These are phyloP conservation scores for Sitta carolinensis DNA, from an alignment of 2,797 vertebrate species.

Conservation along the genomic window DNA sequence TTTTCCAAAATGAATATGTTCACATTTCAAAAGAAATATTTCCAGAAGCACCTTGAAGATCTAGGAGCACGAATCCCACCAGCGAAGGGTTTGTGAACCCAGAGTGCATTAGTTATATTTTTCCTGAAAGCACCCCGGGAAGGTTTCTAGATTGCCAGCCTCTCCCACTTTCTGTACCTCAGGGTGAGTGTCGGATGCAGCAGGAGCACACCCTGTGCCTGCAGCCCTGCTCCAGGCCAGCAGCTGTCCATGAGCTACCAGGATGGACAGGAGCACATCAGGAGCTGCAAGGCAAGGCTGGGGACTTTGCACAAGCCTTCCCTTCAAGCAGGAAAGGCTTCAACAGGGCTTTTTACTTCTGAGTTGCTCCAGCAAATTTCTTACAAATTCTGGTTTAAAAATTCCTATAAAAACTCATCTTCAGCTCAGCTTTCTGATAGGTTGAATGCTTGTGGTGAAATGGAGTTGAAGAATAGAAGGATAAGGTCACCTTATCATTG, in stretches of 20 bases:
- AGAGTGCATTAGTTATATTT: neutral
- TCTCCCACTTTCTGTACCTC: neutral
- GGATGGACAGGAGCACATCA: neutral
- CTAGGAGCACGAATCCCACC: neutral
- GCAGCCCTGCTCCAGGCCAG: rapidly evolving
- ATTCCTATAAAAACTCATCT: neutral
- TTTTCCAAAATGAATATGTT: neutral
- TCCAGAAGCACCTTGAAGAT: conserved; percentile 14
- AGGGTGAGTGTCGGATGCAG: neutral
- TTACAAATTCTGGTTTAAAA: neutral
- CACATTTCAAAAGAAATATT: neutral
- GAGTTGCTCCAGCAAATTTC: neutral
- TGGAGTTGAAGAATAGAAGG: neutral
- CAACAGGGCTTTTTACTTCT: neutral
- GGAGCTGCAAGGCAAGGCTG: neutral
- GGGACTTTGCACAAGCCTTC: neutral
- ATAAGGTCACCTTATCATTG: neutral
- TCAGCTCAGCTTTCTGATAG: neutral
- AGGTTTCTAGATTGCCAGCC: neutral
- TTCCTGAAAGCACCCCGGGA: neutral
- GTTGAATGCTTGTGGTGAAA: neutral
- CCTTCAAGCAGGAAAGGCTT: neutral
- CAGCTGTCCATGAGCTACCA: neutral
- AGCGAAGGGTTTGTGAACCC: neutral
- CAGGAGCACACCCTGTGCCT: rapidly evolving